phyloP scores from a whole-genome alignment of 2,888 invertebrate genomes.

The Machimus rusticus region DNA sequence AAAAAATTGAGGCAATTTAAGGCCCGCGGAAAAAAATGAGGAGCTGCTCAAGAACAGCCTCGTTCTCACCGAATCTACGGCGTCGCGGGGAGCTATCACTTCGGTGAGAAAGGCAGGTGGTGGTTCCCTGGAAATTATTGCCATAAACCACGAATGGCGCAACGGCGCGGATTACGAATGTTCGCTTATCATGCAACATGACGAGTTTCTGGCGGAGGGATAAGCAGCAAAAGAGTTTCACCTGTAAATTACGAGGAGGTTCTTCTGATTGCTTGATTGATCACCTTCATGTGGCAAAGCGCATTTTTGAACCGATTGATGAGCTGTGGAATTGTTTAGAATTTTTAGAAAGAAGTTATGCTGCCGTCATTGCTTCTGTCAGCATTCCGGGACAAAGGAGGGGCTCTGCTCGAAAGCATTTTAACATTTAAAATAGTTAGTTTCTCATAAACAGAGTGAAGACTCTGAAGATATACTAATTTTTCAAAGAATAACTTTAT shows the following conservation, averaged over 20 bases:
- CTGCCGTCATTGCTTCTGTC: not conserved
- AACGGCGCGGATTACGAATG: not conserved
- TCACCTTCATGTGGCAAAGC: not conserved
- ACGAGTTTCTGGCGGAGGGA: not conserved
- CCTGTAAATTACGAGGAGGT: conserved; percentile 5
- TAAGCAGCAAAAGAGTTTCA: conserved; percentile 3
- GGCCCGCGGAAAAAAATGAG: not conserved
- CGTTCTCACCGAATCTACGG: not conserved
- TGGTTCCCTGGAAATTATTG: conserved; percentile 3
- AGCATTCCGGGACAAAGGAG: not conserved
- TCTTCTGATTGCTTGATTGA: conserved; percentile 35
- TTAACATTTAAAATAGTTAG: not conserved
- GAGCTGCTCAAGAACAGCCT: not conserved
- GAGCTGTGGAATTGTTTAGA: not conserved
- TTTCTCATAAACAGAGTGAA: not conserved
- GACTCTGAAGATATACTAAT: too few relatives aligned
- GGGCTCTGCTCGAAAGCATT: not conserved
- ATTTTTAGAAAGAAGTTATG: not conserved
- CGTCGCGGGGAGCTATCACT: not conserved
- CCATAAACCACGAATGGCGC: conserved; percentile 16
- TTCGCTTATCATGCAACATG: conserved; percentile 18
- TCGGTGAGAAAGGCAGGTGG: conserved; percentile 18
- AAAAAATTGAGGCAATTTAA: conserved; percentile 19
- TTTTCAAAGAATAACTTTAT: too few relatives aligned
- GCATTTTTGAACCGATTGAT: not conserved